Evolutionary conservation across 2,888 invertebrate species (phyloP), one percentile per base, ranked within the genome.

Genomic region (Patella ulyssiponensis): DNA sequence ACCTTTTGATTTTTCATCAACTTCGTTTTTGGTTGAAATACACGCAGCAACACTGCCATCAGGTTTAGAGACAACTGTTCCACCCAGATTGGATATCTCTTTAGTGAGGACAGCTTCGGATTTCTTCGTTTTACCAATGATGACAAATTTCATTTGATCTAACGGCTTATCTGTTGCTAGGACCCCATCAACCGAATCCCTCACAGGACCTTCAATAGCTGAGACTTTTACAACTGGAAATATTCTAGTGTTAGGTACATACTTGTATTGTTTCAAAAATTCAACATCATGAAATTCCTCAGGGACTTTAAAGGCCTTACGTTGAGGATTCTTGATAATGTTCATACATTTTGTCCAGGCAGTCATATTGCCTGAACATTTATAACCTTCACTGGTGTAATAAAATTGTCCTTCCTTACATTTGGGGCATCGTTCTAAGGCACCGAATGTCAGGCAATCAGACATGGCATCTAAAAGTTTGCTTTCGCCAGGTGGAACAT

Each of bases 301-400:
- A 0, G 97, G 95, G 20, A 98, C 91, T 84, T 92, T 93, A 90
- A 97, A 96, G 11, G 94, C 92, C 9, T 88, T 93, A 79, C 98
- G 93, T 81, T 94, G 93, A 0, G 98, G 98, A 69, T 94, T 94
- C 85, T 94, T 94, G 0, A 94, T 94, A 5, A 94, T 91, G 86
- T 94, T 94, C 76, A 94, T 93, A 91, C 99, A 99, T 91, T 96
- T 96, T 0, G 96, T 95, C 97, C 97, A 99, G 89, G 97, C 98
- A 15, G 95, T 95, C 54, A 96, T 86, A 89, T 95, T 93, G 52
- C 97, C 97, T 81, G 94, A 94, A 91, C 99, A 99, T 81, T 94
- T 93, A 90, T 99, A 99, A 5, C 96, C 96, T 79, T 94, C 93
- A 95, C 85, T 81, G 87, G 89, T 90, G 86, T 91, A 93, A 44